Evolutionary conservation across 1,140 invertebrate species (phyloP), one percentile per base, ranked within the genome.

Genomic region (Linepithema humile): DNA sequence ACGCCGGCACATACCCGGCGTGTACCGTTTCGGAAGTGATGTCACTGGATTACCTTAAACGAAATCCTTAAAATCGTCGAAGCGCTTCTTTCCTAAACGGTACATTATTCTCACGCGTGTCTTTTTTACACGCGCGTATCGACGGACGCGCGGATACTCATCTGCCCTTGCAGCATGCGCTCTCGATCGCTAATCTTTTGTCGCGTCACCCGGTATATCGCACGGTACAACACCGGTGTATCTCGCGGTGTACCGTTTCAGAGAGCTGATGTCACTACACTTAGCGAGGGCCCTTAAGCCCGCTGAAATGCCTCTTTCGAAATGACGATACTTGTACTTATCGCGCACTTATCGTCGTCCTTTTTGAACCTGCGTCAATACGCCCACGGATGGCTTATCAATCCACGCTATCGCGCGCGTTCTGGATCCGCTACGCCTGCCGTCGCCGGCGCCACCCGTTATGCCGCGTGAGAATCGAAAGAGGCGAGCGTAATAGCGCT

Each of bases 21-120:
- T 74, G 35, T 69, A 89, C 83, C 87, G 90, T 92, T 91, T 88
- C 87, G 80, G 67, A 88, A 89, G 77, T 91, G 90, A 92, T 92
- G 92, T 92, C 92, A 92, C 91, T 72, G 29, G n/a, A n/a, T 67
- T 38, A 55, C 23, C 5, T 12, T 50, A 72, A 26, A 5, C 17
- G 59, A 45, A 26, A 26, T 38, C 17, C 0, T 5, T 20, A 29
- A 78, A 74, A 50, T 2, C 29, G n/a, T n/a, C n/a, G 32, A 38
- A 73, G 20, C 4, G 4, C 2, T 20, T 38, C 15, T 7, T 40
- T n/a, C 70, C 48, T 0, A 5, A 23, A 55, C 29, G 3, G 40
- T 2, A 17, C 1, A 69, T 43, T n/a, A 9, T 59, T 7, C 23
- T 74, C 50, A 26, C 2, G 7, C 17, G 23, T 9, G 6, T 40